Conservation (phyloP, 2,797 vertebrate genomes). For the Apogon talboti region DNA sequence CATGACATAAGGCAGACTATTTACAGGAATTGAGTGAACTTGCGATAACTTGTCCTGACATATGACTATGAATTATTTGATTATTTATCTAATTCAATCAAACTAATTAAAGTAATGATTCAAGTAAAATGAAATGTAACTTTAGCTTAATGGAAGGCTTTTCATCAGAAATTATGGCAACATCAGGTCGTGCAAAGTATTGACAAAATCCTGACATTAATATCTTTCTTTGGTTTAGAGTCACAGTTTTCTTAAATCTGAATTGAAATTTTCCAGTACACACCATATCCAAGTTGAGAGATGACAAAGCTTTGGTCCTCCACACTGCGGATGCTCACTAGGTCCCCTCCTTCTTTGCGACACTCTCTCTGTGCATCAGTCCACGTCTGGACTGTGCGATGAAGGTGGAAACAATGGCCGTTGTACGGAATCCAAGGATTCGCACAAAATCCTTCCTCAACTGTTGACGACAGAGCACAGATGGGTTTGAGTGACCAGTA, state of each 20-base stretch:
- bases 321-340: constrained; percentile 87
- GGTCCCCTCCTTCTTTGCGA: constrained; percentile 88
- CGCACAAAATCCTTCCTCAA: constrained; percentile 81
- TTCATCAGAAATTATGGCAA: too few relatives aligned
- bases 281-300: constrained; percentile 92
- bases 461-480: constrained; percentile 55
- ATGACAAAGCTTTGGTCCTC: constrained; percentile 92
- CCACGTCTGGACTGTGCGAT: constrained; percentile 84
- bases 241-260: neutral
- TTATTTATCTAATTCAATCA: too few relatives aligned
- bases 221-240: neutral
- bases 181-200: too few relatives aligned
- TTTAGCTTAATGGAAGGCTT: too few relatives aligned
- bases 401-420: constrained; percentile 89
- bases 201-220: neutral
- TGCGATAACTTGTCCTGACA: too few relatives aligned
- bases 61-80: too few relatives aligned
- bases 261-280: neutral
- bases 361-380: constrained; percentile 84
- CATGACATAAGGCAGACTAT: too few relatives aligned
- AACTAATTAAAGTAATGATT: too few relatives aligned
- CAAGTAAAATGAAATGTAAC: too few relatives aligned
- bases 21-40: too few relatives aligned
- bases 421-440: constrained; percentile 89
- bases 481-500: constrained; percentile 2